Conservation (phyloP, 2,888 invertebrate genomes). For the Agrochola circellaris region DNA sequence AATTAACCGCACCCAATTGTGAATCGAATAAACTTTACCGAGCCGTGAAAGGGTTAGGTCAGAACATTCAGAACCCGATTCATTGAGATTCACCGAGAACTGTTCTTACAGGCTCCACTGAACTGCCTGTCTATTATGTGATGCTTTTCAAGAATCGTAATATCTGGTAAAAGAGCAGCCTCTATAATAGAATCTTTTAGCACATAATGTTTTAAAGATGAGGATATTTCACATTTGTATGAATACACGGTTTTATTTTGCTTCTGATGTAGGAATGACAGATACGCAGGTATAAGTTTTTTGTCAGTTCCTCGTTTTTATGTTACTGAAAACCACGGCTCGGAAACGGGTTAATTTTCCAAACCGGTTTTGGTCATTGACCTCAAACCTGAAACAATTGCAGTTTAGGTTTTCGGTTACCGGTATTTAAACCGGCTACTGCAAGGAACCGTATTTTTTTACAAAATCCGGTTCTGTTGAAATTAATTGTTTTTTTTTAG, state of each 20-base stretch:
- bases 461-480: too few relatives aligned
- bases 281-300: constrained; percentile 15
- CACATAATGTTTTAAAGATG: constrained; percentile 58
- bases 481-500: too few relatives aligned
- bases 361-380: too few relatives aligned
- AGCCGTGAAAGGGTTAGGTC: constrained; percentile 49
- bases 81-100: constrained; percentile 58
- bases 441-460: too few relatives aligned
- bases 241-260: constrained; percentile 37
- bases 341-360: too few relatives aligned
- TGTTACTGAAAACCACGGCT: background rate
- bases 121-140: constrained; percentile 47
- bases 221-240: constrained; percentile 42
- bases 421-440: too few relatives aligned
- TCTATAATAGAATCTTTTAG: constrained; percentile 44
- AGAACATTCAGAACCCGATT: constrained; percentile 17
- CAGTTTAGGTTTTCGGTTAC: too few relatives aligned
- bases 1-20: constrained; percentile 34
- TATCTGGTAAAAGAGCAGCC: constrained; percentile 32
- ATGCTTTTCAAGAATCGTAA: constrained; percentile 45
- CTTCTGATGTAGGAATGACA: constrained; percentile 49
- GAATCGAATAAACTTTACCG: constrained; percentile 40
- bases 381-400: too few relatives aligned
- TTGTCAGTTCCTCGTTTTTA: constrained; percentile 10
- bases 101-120: constrained; percentile 46